Evolutionary conservation across 2,113 vertebrate species (phyloP).

Genomic region (Chascanopsetta lugubris): DNA sequence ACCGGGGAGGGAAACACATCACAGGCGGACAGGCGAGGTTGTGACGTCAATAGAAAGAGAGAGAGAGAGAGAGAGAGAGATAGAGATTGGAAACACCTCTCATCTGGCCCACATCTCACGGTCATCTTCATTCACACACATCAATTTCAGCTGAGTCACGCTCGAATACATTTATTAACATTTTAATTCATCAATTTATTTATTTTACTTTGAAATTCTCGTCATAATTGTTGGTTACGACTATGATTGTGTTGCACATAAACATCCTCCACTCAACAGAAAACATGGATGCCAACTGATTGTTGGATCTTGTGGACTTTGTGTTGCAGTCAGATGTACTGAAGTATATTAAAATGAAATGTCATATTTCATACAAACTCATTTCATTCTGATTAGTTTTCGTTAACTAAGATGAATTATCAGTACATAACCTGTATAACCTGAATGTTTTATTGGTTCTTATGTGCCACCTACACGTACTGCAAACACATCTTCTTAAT

Average conservation of each 20-base stretch:
- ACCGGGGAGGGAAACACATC: conserved; percentile 41
- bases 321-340: neutral
- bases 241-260: conserved; percentile 1
- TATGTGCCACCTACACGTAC: neutral
- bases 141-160: conserved; percentile 2
- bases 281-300: too few relatives aligned
- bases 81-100: conserved; percentile 48
- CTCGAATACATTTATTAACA: neutral
- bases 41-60: conserved; percentile 52
- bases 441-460: too few relatives aligned
- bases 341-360: neutral
- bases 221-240: neutral
- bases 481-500: conserved; percentile 8
- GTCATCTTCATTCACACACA: conserved; percentile 14
- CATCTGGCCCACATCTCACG: conserved; percentile 64
- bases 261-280: too few relatives aligned
- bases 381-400: too few relatives aligned
- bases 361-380: neutral
- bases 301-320: neutral
- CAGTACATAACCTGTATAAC: too few relatives aligned
- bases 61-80: conserved; percentile 34
- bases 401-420: too few relatives aligned
- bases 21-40: conserved; percentile 50
- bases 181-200: neutral
- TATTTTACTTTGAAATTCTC: neutral